Evolutionary conservation across 2,888 invertebrate species (phyloP).

Genomic region (Synergus laeviventris): DNA sequence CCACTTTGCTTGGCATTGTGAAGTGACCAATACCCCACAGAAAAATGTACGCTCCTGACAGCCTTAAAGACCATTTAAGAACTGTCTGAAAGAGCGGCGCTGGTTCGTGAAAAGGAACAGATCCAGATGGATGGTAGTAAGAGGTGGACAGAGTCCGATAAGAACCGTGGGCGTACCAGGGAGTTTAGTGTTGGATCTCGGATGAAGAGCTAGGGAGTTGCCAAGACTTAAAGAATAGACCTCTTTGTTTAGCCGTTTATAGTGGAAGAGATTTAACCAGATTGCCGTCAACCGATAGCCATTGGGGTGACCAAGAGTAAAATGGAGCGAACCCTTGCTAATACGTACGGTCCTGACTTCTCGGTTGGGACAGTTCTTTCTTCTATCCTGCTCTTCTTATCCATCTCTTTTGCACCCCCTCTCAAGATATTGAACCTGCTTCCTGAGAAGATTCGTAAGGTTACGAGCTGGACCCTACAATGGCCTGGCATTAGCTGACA

Average conservation of each 20-base stretch:
- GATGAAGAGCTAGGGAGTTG: conserved; percentile 56
- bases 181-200: conserved; percentile 48
- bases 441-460: conserved; percentile 60
- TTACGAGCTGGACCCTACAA: conserved; percentile 68
- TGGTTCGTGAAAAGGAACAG: conserved; percentile 54
- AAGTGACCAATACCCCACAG: conserved; percentile 1
- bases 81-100: conserved; percentile 24
- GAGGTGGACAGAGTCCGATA: conserved; percentile 74
- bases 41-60: conserved; percentile 21
- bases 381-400: conserved; percentile 41
- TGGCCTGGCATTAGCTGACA: conserved; percentile 73
- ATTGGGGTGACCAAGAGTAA: conserved; percentile 50
- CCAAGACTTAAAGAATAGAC: conserved; percentile 71
- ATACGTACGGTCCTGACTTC: conserved; percentile 62
- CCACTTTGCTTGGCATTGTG: background rate
- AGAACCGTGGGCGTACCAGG: conserved; percentile 58
- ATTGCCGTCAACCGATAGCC: conserved; percentile 72
- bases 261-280: conserved; percentile 75
- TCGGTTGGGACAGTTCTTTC: conserved; percentile 49
- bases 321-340: conserved; percentile 60
- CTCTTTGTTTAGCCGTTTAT: conserved; percentile 77
- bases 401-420: conserved; percentile 42
- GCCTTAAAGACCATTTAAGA: conserved; percentile 25
- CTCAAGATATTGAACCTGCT: conserved; percentile 40
- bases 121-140: conserved; percentile 74